These are phyloP conservation scores for Epinotia demarniana DNA, from an alignment of 2,888 invertebrate species.

Conservation along the genomic window DNA sequence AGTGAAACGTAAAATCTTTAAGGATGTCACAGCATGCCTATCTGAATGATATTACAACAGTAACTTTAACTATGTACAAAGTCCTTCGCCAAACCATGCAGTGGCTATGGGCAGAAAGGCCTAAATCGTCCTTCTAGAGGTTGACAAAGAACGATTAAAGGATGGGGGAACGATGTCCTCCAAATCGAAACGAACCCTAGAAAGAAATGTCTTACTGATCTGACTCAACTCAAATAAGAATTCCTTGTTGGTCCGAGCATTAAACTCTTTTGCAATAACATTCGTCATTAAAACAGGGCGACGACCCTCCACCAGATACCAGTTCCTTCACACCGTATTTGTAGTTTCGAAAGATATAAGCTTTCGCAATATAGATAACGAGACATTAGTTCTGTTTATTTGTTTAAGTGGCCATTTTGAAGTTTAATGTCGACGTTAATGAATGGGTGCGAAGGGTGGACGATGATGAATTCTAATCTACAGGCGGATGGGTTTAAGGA, in stretches of 20 bases:
- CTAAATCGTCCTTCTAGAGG: no score
- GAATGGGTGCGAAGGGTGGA: constrained; percentile 1
- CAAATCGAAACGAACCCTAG: constrained; percentile 10
- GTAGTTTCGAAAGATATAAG: constrained; percentile 39
- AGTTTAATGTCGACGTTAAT: constrained; percentile 23
- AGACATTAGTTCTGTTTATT: constrained; percentile 39
- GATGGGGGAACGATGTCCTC: not conserved
- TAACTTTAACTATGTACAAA: no score
- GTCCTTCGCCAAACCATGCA: no score
- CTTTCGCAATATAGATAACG: constrained; percentile 36
- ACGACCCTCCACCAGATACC: constrained; percentile 61
- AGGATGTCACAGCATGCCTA: no score
- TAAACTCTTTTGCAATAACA: constrained; percentile 62
- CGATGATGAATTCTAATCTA: constrained; percentile 3
- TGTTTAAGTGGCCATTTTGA: constrained; percentile 36
- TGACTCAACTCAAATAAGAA: constrained; percentile 54
- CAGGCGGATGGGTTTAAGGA: not conserved
- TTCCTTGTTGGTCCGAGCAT: constrained; percentile 53
- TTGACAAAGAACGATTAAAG: no score
- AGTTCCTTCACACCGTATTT: constrained; percentile 60
- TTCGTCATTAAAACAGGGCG: constrained; percentile 57
- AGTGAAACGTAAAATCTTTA: no score
- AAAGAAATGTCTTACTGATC: constrained; percentile 4
- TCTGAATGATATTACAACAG: no score
- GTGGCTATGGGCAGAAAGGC: no score